These are phyloP conservation scores for Halesus radiatus DNA, from an alignment of 1,140 invertebrate genomes.

Conservation along the genomic window DNA sequence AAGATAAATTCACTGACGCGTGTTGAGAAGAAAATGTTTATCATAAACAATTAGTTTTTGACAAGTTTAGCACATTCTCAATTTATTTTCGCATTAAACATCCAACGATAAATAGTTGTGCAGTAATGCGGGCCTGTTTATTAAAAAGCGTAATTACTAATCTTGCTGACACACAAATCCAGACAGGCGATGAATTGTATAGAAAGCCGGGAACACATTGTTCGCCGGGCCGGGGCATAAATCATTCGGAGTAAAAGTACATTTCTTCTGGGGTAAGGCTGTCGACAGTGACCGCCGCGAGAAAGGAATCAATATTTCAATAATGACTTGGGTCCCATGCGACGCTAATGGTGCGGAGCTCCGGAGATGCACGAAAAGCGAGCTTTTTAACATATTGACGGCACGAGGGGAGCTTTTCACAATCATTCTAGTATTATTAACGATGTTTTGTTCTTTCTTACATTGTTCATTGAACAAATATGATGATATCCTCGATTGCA, in stretches of 20 bases:
- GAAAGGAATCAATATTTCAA: slow-evolving; percentile 26
- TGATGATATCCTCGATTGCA: no score
- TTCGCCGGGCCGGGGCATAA: neutral
- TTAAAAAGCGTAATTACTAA: no score
- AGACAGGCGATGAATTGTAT: slow-evolving; percentile 3
- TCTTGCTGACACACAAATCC: neutral
- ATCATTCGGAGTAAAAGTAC: slow-evolving; percentile 20
- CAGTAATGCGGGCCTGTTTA: no score
- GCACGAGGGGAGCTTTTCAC: neutral
- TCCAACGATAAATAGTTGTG: no score
- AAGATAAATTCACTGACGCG: no score
- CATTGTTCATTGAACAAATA: no score
- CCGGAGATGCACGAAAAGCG: neutral
- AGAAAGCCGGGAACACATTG: neutral
- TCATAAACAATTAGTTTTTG: no score
- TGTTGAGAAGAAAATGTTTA: no score
- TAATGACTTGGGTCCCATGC: slow-evolving; percentile 21
- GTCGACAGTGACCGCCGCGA: slow-evolving; percentile 13
- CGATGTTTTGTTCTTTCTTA: no score
- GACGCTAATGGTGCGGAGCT: slow-evolving; percentile 13
- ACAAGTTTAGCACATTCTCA: no score
- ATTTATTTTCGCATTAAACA: no score
- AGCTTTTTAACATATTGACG: slow-evolving; percentile 7
- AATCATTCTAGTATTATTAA: no score
- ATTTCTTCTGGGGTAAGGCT: slow-evolving; percentile 13